A percentile compares a stretch with the other conserved stretches of the same genome.
phyloP scores from a whole-genome alignment of 2,113 vertebrate species.

The Chloebia gouldiae region DNA sequence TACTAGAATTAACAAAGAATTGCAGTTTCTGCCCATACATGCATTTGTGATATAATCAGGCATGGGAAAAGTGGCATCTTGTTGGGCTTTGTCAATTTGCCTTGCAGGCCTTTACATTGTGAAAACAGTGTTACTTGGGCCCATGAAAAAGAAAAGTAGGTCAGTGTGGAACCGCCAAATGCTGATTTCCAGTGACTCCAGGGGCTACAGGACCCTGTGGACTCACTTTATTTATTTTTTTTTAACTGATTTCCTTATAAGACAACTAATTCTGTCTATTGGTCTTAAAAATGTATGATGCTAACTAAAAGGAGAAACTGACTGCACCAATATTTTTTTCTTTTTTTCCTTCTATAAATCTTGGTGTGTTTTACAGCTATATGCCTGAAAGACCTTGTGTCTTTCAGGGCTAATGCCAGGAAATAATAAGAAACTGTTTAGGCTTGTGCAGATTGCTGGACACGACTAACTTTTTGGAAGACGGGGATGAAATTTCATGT shows the following conservation, averaged over 20 bases:
- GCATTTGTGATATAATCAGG: neutral
- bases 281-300: neutral
- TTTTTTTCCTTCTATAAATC: neutral
- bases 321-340: neutral
- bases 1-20: neutral
- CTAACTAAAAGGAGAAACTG: neutral
- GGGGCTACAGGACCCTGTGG: neutral
- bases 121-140: neutral
- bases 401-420: neutral
- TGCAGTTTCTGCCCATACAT: neutral
- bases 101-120: neutral
- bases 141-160: neutral
- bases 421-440: neutral
- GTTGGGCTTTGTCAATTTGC: neutral
- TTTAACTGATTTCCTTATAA: neutral
- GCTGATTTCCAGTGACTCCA: neutral
- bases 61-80: neutral
- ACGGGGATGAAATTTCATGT: neutral
- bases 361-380: neutral
- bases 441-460: neutral
- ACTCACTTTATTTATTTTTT: neutral
- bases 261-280: neutral
- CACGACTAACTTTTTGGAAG: neutral
- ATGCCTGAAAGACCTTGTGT: neutral
- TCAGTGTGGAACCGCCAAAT: neutral